Percentiles rank a stretch among this genome's conserved stretches.
Evolutionary conservation across 2,888 invertebrate genomes (phyloP).

Genomic region (Diarsia dahlii): DNA sequence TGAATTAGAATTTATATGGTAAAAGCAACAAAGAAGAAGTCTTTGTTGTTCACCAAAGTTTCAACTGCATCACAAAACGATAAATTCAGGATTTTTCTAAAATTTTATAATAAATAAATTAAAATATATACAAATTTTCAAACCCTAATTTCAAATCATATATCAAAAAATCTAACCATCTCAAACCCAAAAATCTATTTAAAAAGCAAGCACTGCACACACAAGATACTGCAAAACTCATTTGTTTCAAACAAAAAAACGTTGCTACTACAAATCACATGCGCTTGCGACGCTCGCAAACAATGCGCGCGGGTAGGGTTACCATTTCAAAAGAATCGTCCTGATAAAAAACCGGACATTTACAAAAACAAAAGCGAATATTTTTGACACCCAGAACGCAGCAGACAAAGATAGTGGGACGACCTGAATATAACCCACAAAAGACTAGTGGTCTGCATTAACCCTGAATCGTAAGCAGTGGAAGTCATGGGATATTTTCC

Average conservation of each 20-base stretch:
- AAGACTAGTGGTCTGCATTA: no score
- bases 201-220: slow-evolving; percentile 8
- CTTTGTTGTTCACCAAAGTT: no score
- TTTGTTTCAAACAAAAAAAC: slow-evolving; percentile 56
- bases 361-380: background rate
- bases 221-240: slow-evolving; percentile 53
- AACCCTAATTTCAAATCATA: background rate
- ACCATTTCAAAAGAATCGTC: background rate
- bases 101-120: no score
- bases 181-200: slow-evolving; percentile 15
- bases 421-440: background rate
- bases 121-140: no score
- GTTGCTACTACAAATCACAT: slow-evolving; percentile 66
- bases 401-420: background rate
- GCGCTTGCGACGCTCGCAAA: slow-evolving; percentile 60
- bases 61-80: background rate
- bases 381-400: background rate
- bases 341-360: background rate
- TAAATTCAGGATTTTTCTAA: background rate
- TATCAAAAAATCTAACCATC: background rate
- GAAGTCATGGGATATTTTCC: background rate
- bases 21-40: no score
- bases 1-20: background rate
- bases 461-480: background rate
- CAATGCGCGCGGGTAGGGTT: slow-evolving; percentile 55